A percentile compares a stretch with the other conserved stretches of the same genome.
phyloP scores from a whole-genome alignment of 2,113 vertebrate species.

The Melozone crissalis region DNA sequence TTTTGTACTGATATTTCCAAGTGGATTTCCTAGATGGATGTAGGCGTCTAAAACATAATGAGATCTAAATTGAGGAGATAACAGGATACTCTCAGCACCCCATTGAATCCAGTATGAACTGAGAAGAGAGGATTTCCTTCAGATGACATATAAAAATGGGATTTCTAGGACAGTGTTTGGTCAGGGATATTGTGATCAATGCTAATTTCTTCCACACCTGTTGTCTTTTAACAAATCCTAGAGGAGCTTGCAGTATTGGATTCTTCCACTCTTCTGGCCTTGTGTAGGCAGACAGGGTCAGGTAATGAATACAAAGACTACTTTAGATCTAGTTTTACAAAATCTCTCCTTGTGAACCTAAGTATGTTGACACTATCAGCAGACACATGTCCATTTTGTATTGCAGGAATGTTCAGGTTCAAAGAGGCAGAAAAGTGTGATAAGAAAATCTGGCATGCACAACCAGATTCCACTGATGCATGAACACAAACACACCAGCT shows the following conservation, averaged over 20 bases:
- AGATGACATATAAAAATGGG: neutral
- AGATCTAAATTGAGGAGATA: neutral
- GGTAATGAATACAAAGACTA: neutral
- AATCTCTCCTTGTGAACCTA: neutral
- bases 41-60: neutral
- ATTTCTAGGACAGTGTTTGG: neutral
- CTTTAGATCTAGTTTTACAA: neutral
- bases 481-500: conserved; percentile 9
- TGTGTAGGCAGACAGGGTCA: neutral
- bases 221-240: neutral
- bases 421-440: conserved; percentile 32
- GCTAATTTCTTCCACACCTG: neutral
- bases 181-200: neutral
- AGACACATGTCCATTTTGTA: conserved; percentile 23
- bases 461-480: neutral
- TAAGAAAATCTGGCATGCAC: conserved; percentile 38
- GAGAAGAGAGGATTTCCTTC: conserved; percentile 3
- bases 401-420: conserved; percentile 6
- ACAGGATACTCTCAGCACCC: neutral
- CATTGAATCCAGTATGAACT: neutral
- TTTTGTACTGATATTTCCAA: neutral
- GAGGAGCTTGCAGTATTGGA: neutral
- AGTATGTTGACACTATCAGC: conserved; percentile 32
- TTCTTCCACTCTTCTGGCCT: neutral
- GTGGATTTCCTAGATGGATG: neutral